Percentiles rank a stretch among this genome's conserved stretches.
Conservation (phyloP, 1,140 invertebrate genomes). For the Drosophila saltans region DNA sequence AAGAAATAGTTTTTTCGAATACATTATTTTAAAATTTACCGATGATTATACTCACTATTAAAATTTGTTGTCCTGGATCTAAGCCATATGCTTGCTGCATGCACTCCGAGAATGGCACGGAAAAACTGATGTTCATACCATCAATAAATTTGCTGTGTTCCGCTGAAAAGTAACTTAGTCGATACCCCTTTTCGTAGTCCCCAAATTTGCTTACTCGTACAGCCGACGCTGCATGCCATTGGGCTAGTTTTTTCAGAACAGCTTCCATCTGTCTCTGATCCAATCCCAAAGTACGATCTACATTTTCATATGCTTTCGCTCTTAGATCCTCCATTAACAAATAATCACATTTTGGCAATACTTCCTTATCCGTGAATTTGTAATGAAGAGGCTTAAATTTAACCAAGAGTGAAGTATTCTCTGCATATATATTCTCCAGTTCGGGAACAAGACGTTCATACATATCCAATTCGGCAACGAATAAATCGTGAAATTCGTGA, state of each 20-base stretch:
- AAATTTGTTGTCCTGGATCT: constrained; percentile 49
- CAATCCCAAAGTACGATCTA: constrained; percentile 84
- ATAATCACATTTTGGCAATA: constrained; percentile 49
- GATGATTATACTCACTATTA: constrained; percentile 48
- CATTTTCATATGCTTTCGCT: constrained; percentile 71
- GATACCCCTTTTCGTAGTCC: constrained; percentile 47
- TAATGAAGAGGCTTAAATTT: constrained; percentile 60
- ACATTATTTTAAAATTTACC: no score
- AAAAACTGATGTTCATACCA: constrained; percentile 55
- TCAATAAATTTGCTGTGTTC: constrained; percentile 58
- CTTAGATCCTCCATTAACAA: constrained; percentile 63
- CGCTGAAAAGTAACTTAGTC: constrained; percentile 55
- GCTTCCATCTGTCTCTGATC: constrained; percentile 83
- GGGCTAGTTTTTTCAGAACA: constrained; percentile 84
- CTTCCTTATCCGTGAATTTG: constrained; percentile 37
- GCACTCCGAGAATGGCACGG: constrained; percentile 66
- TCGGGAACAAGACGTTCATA: constrained; percentile 63
- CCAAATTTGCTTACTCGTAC: constrained; percentile 48
- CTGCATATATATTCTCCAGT: constrained; percentile 57
- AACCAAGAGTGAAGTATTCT: constrained; percentile 39
- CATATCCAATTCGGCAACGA: constrained; percentile 56
- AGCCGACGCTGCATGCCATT: constrained; percentile 84
- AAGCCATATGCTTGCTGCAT: constrained; percentile 56
- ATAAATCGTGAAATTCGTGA: constrained; percentile 58
- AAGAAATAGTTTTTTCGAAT: no score